Percentiles rank a stretch among this genome's conserved stretches.
These are phyloP conservation scores for Rhizoglyphus robini DNA, from an alignment of 1,140 invertebrate species.

Conservation along the genomic window DNA sequence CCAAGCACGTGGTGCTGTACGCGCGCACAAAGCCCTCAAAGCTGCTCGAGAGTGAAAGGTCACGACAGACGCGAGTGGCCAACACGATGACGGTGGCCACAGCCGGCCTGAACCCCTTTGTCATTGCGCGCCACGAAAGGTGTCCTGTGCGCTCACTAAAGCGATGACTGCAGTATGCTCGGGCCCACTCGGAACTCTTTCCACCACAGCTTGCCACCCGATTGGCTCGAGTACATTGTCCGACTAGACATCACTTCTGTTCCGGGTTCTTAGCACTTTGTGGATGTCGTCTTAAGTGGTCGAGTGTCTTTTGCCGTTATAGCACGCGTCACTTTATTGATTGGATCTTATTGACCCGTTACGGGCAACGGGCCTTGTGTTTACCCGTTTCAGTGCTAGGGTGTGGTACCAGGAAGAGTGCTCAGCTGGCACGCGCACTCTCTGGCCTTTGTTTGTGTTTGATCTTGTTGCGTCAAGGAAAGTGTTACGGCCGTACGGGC, in stretches of 20 bases:
- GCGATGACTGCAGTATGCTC: background rate
- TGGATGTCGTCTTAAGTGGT: too few relatives aligned
- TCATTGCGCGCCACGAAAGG: background rate
- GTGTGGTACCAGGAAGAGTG: background rate
- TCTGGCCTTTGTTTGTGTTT: background rate
- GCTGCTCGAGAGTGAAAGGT: conserved; percentile 10
- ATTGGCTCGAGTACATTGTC: too few relatives aligned
- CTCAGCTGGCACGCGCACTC: conserved; percentile 4
- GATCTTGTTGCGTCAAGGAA: conserved; percentile 9
- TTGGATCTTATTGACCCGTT: too few relatives aligned
- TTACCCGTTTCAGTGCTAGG: conserved; percentile 6
- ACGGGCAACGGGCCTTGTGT: too few relatives aligned
- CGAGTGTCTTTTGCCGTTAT: background rate
- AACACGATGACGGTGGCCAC: background rate
- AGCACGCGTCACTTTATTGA: background rate
- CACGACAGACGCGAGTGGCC: background rate
- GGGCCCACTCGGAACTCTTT: background rate
- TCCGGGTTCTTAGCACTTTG: conserved; percentile 4
- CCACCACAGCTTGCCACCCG: too few relatives aligned
- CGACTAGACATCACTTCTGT: background rate
- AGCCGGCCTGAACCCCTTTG: background rate
- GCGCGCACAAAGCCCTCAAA: background rate
- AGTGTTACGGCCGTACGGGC: too few relatives aligned
- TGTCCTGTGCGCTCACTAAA: background rate
- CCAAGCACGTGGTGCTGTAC: conserved; percentile 4